Evolutionary conservation across 2,888 invertebrate species (phyloP), one percentile per base, ranked within the genome.

Genomic region (Gordius sp.): DNA sequence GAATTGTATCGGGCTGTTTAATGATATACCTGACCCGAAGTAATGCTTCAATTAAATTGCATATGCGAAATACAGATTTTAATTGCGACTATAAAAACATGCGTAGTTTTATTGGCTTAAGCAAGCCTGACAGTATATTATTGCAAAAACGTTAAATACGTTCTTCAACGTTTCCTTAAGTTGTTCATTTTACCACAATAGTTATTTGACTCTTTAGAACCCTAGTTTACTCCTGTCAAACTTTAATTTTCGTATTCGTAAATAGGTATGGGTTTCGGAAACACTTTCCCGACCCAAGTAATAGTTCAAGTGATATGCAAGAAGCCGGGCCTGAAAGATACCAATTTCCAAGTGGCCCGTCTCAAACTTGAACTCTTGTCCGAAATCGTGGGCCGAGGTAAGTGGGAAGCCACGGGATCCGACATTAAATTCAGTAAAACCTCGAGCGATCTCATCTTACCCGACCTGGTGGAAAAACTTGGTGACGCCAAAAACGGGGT

Each of bases 241-340:
- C n/a, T n/a, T n/a, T n/a, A 56, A 56, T 56, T 8, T 47, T 18
- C 18, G n/a, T 54, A 55, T 27, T 13, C 13, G 26, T 25, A 25
- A 26, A 13, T 16, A 13, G 52, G 52, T n/a, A 8, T 47, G 8
- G 16, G 8, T 47, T 47, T 18, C 18, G 13, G 8, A 47, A 73
- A 74, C 57, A 77, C 77, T 28, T 73, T 79, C 1, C 76, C 78
- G 0, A 76, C 79, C 0, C 86, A 86, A 69, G 76, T 81, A 0
- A 66, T 85, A 27, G 75, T 81, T 27, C 76, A 79, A 57, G 75
- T 76, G 1, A 65, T 83, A 18, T 77, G 77, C 61, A 80, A 77
- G 64, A 86, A 85, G 66, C 86, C 86, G 0, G 87, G 87, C 0
- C 69, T 76, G 26, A 75, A 82, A 66, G 87, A 87, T 65, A 85